These are phyloP conservation scores for Pammene fasciana DNA, from an alignment of 2,888 invertebrate genomes.

Conservation along the genomic window DNA sequence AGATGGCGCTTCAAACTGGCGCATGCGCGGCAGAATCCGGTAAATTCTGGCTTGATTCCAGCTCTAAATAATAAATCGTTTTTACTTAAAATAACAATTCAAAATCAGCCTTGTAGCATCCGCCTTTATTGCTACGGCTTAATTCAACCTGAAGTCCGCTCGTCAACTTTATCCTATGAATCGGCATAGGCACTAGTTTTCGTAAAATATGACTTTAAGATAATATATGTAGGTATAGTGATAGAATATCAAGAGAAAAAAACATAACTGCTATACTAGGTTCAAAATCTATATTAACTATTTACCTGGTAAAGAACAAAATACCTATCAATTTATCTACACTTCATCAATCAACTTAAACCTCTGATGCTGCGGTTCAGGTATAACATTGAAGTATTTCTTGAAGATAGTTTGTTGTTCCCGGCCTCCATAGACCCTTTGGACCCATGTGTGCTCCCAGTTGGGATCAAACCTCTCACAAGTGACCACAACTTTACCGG, in stretches of 20 bases:
- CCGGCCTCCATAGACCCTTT: constrained; percentile 85
- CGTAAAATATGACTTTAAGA: too few relatives aligned
- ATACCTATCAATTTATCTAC: constrained; percentile 65
- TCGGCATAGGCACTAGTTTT: too few relatives aligned
- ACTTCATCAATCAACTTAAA: constrained; percentile 90
- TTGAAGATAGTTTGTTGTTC: constrained; percentile 88
- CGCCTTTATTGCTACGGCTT: too few relatives aligned
- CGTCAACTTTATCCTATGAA: too few relatives aligned
- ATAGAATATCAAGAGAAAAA: not conserved
- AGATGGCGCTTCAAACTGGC: too few relatives aligned
- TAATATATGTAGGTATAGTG: too few relatives aligned
- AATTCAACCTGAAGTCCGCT: too few relatives aligned
- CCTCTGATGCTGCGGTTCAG: constrained; percentile 89
- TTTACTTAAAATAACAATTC: too few relatives aligned
- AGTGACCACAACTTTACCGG: constrained; percentile 91
- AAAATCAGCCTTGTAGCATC: too few relatives aligned
- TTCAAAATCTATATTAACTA: constrained; percentile 17
- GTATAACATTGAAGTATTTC: constrained; percentile 93
- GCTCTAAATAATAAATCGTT: too few relatives aligned
- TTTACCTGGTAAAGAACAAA: constrained; percentile 4
- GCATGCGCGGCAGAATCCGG: too few relatives aligned
- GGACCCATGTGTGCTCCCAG: constrained; percentile 90
- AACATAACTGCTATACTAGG: not conserved
- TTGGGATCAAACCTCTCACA: constrained; percentile 92
- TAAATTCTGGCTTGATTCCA: too few relatives aligned